Evolutionary conservation across 2,888 invertebrate species (phyloP).

Genomic region (Polylopha cassiicola): DNA sequence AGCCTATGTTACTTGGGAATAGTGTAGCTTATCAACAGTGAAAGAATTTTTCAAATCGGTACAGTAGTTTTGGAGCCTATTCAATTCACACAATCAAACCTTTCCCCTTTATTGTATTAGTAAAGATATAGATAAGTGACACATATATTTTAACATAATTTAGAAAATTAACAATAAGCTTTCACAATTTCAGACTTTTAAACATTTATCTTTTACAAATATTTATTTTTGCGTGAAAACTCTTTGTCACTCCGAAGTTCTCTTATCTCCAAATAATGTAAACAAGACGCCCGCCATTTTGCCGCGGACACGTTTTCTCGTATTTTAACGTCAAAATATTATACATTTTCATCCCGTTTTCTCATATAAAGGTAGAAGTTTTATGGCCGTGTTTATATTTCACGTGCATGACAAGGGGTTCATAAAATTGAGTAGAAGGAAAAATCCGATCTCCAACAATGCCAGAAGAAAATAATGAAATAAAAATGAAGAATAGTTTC

Average conservation of each 20-base stretch:
- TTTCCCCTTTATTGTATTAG: too few relatives aligned
- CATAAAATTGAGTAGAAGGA: constrained; percentile 32
- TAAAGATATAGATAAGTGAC: too few relatives aligned
- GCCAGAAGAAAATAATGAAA: too few relatives aligned
- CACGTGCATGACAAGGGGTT: constrained; percentile 28
- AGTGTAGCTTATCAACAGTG: too few relatives aligned
- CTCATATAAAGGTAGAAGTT: constrained; percentile 25
- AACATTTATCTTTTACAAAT: neutral
- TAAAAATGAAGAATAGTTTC: too few relatives aligned
- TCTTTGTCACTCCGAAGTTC: constrained; percentile 1
- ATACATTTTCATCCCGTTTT: constrained; percentile 15
- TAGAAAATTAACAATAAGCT: neutral
- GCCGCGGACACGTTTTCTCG: neutral
- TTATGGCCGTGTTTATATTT: constrained; percentile 34
- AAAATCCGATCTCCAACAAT: too few relatives aligned
- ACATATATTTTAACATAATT: too few relatives aligned
- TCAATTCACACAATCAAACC: too few relatives aligned
- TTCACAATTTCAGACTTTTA: neutral
- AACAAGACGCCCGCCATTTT: neutral
- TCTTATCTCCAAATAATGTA: neutral
- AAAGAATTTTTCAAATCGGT: too few relatives aligned
- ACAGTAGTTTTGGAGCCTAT: too few relatives aligned
- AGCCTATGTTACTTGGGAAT: too few relatives aligned
- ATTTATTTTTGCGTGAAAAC: constrained; percentile 3
- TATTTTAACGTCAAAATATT: constrained; percentile 4